Percentiles rank a stretch among this genome's conserved stretches.
phyloP scores from a whole-genome alignment of 1,140 invertebrate species.

The Trichomalopsis sarcophagae region DNA sequence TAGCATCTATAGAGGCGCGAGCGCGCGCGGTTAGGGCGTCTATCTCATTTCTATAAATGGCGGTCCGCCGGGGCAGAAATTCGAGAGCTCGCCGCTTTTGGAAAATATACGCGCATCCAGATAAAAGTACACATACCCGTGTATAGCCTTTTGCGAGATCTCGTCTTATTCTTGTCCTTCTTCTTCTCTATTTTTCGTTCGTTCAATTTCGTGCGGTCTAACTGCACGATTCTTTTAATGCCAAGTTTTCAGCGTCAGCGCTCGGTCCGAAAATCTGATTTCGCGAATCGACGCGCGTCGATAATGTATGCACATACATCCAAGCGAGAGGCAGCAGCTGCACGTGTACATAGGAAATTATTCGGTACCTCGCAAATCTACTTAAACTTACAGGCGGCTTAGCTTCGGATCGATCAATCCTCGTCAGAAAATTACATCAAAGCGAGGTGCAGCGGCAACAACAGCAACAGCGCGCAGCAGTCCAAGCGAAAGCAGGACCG shows the following conservation, averaged over 20 bases:
- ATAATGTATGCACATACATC: no score
- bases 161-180: not conserved
- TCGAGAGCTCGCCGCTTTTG: not conserved
- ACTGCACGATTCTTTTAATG: no score
- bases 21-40: not conserved
- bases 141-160: not conserved
- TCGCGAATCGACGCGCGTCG: no score
- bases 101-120: slow-evolving; percentile 17
- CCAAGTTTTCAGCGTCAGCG: no score
- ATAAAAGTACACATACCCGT: not conserved
- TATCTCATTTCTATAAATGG: slow-evolving; percentile 33
- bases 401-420: not conserved
- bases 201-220: no score
- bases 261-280: no score
- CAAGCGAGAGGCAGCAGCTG: not conserved
- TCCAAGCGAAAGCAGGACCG: not conserved
- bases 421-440: not conserved
- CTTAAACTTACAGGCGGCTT: not conserved
- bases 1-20: not conserved
- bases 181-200: not conserved
- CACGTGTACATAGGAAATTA: not conserved
- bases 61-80: not conserved
- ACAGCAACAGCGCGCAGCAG: not conserved
- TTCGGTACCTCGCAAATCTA: not conserved
- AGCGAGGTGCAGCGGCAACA: not conserved